Evolutionary conservation across 2,888 invertebrate genomes (phyloP).

Genomic region (Lapara coniferarum): DNA sequence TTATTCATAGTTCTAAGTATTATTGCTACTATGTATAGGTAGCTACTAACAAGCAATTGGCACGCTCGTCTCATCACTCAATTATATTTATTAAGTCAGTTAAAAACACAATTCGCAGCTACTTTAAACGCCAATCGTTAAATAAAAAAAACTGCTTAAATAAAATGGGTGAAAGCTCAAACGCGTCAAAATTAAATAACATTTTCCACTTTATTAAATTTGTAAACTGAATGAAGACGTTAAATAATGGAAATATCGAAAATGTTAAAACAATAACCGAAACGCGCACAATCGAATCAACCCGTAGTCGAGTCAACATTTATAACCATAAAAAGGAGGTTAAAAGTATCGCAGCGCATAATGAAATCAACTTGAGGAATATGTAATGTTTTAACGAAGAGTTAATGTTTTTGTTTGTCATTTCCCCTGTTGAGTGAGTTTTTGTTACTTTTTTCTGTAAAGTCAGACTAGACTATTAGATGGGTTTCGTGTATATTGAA

Average conservation of each 20-base stretch:
- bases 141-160: background rate
- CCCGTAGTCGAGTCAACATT: conserved; percentile 17
- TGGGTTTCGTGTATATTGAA: no score
- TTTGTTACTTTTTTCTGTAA: background rate
- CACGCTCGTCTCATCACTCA: no score
- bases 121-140: background rate
- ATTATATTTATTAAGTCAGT: no score
- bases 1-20: no score
- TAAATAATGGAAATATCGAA: conserved; percentile 8
- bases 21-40: no score
- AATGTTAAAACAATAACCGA: background rate
- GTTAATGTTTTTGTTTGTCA: conserved; percentile 54
- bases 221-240: conserved; percentile 9
- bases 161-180: background rate
- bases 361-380: conserved; percentile 66
- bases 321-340: background rate
- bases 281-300: conserved; percentile 4
- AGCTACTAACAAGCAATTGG: no score
- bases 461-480: no score
- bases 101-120: no score
- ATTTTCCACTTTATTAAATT: background rate
- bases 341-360: conserved; percentile 54
- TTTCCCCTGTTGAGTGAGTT: conserved; percentile 11
- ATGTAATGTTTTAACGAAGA: conserved; percentile 76
- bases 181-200: conserved; percentile 12